Evolutionary conservation across 2,113 vertebrate genomes (phyloP), one percentile per base, ranked within the genome.

Genomic region (Rana temporaria): DNA sequence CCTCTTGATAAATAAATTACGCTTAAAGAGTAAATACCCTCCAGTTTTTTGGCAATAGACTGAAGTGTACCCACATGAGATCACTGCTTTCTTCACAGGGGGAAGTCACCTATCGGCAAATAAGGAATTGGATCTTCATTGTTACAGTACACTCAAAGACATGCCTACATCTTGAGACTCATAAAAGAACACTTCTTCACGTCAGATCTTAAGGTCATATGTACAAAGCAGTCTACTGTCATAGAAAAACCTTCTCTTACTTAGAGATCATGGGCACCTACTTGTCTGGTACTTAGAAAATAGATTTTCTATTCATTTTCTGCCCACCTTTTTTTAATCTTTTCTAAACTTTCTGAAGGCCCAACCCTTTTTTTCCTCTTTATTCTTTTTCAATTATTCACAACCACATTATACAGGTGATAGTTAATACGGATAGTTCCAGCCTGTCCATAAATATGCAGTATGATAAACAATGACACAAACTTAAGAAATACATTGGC

Each of bases 91-190:
- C 42, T 48, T 20, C 0, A 0, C 26, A 22, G 67, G 22, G 71
- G 17, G 67, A 86, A 87, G 76, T 82, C 84, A 86, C 16, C 32
- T 16, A 32, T 86, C 64, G 87, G 34, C 71, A 86, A 83, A 87
- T 56, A 66, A 17, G 90, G 81, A 88, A 75, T 70, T 14, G 6
- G 48, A 11, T 42, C 60, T 71, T 8, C n/a, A 74, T 81, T 82
- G 26, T 48, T 3, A 14, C 11, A 84, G 52, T 24, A n/a, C 14
- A 57, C 82, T 75, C 60, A 81, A 86, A 59, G 75, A 83, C 72
- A 64, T 82, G 6, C 18, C 86, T 53, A 32, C 22, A 15, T 55
- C 71, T 84, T 65, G 42, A 30, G 84, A 72, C 48, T 69, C 26
- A 62, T 62, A 77, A 48, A 85, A 59, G 53, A 22, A 2, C 19